Evolutionary conservation across 2,888 invertebrate genomes (phyloP).

Genomic region (Spodoptera picta): DNA sequence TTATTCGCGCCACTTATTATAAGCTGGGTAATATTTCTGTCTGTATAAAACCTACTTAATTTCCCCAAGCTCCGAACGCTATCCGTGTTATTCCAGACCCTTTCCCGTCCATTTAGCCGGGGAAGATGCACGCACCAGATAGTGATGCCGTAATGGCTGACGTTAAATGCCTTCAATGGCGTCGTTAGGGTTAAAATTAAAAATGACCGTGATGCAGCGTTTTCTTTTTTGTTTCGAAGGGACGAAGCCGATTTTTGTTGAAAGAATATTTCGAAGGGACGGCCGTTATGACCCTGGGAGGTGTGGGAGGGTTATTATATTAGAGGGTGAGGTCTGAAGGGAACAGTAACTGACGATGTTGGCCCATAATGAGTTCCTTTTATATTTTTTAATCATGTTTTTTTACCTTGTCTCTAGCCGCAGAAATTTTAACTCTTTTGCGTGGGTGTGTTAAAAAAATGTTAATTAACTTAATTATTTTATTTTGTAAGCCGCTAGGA

Average conservation of each 20-base stretch:
- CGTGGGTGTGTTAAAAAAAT: conserved; percentile 2
- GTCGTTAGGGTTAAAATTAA: conserved; percentile 87
- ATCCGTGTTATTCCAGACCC: conserved; percentile 62
- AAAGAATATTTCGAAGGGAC: conserved; percentile 86
- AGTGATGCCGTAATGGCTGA: conserved; percentile 79
- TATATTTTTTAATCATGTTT: conserved; percentile 76
- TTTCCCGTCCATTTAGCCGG: conserved; percentile 78
- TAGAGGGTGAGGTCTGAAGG: conserved; percentile 70
- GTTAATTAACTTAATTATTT: conserved; percentile 1
- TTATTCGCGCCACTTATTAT: conserved; percentile 26
- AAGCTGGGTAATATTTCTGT: conserved; percentile 29
- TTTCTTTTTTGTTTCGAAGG: conserved; percentile 85
- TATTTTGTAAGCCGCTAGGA: too few relatives aligned
- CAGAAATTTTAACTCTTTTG: conserved; percentile 26
- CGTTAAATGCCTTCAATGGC: conserved; percentile 84
- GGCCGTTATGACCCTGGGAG: conserved; percentile 75
- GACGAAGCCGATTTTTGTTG: conserved; percentile 76
- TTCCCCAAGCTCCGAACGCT: conserved; percentile 48
- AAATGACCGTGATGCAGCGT: conserved; percentile 85
- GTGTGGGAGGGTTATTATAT: conserved; percentile 83
- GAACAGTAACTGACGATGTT: conserved; percentile 76
- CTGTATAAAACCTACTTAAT: conserved; percentile 45
- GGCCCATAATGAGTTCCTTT: conserved; percentile 83
- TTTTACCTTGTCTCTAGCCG: conserved; percentile 63
- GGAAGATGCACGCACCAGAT: conserved; percentile 80